phyloP scores from a whole-genome alignment of 2,797 vertebrate species.

The Tokudaia tokunoshimensis region DNA sequence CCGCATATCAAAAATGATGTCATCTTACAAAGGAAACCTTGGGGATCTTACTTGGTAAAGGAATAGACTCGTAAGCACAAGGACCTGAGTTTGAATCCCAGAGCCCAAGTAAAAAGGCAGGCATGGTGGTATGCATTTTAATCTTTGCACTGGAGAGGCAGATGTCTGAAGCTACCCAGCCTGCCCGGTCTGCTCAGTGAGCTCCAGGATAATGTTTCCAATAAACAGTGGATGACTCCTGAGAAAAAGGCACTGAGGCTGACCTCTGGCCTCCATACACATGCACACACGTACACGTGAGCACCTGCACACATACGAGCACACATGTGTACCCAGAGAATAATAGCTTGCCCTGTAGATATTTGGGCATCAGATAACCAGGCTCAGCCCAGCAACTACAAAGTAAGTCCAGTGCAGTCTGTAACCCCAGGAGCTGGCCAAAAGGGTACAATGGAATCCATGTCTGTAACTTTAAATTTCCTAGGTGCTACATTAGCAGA shows the following conservation, averaged over 20 bases:
- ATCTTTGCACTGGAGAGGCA: not conserved
- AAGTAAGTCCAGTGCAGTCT: not conserved
- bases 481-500: not conserved
- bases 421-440: not conserved
- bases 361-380: not conserved
- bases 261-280: not conserved
- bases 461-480: not conserved
- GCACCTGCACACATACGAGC: not conserved
- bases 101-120: not conserved
- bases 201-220: not conserved
- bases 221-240: not conserved
- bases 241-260: no score
- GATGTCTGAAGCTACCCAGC: not conserved
- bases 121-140: not conserved
- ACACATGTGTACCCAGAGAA: not conserved
- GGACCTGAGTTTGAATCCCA: not conserved
- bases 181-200: not conserved
- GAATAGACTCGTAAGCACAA: not conserved
- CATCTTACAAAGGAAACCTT: not conserved
- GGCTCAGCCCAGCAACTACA: not conserved
- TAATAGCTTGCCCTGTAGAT: not conserved
- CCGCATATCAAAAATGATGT: not conserved
- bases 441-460: not conserved
- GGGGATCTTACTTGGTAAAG: not conserved
- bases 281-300: not conserved